phyloP scores from a whole-genome alignment of 2,888 invertebrate species.

The Resseliella maxima region DNA sequence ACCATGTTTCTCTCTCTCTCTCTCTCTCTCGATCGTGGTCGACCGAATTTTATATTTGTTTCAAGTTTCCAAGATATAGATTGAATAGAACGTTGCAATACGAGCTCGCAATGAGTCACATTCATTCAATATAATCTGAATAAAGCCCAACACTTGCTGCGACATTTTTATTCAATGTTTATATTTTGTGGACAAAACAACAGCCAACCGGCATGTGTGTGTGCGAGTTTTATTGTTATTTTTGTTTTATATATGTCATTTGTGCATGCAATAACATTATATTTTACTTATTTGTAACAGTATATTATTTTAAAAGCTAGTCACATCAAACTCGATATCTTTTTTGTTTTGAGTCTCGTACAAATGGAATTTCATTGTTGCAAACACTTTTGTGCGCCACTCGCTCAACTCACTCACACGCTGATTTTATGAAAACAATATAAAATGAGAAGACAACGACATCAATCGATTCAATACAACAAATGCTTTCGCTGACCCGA shows the following conservation, averaged over 20 bases:
- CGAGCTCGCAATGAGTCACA: not conserved
- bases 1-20: not conserved
- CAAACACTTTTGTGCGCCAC: conserved; percentile 35
- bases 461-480: conserved; percentile 32
- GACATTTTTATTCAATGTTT: conserved; percentile 46
- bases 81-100: not conserved
- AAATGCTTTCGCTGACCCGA: not conserved
- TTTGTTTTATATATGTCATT: conserved; percentile 5
- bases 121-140: conserved; percentile 31
- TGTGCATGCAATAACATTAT: conserved; percentile 41
- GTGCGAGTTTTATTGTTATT: too few species aligned
- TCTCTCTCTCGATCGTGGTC: too few species aligned
- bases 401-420: conserved; percentile 11
- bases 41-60: too few species aligned
- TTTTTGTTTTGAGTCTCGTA: not conserved
- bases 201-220: not conserved
- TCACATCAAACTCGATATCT: conserved; percentile 13
- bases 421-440: not conserved
- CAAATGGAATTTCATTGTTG: conserved; percentile 53
- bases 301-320: conserved; percentile 54
- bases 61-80: not conserved
- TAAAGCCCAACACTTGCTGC: conserved; percentile 32
- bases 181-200: conserved; percentile 21
- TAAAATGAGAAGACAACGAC: not conserved
- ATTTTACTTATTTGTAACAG: conserved; percentile 3